Percentiles rank a stretch among this genome's conserved stretches.
These are phyloP conservation scores for Streptopelia turtur DNA, from an alignment of 2,797 vertebrate genomes.

Conservation along the genomic window DNA sequence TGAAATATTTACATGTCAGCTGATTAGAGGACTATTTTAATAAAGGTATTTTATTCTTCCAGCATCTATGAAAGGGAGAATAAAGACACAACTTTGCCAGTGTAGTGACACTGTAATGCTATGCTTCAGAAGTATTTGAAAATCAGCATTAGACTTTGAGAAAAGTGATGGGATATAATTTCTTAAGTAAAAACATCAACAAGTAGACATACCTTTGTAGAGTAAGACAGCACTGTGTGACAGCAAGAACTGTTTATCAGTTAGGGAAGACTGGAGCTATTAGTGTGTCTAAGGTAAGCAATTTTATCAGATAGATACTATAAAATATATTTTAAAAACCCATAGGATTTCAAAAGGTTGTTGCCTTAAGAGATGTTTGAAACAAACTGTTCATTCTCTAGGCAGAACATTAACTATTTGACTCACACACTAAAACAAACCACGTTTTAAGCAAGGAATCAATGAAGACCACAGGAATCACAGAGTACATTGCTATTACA, in stretches of 20 bases:
- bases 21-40: slow-evolving; percentile 45
- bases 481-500: background rate
- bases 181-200: background rate
- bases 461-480: background rate
- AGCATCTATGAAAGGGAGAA: slow-evolving; percentile 49
- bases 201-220: background rate
- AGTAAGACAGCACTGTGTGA: background rate
- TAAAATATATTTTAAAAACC: background rate
- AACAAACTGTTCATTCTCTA: background rate
- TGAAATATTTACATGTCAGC: slow-evolving; percentile 70
- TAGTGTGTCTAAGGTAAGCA: background rate
- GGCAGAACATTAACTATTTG: background rate
- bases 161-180: background rate
- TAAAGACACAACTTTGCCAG: slow-evolving; percentile 60
- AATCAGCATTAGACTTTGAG: background rate
- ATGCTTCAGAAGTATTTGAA: background rate
- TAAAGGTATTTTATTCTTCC: slow-evolving; percentile 38
- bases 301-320: background rate
- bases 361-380: background rate
- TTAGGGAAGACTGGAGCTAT: background rate
- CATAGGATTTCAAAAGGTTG: background rate
- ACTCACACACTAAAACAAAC: background rate
- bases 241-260: background rate
- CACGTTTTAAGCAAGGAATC: background rate
- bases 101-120: slow-evolving; percentile 30